Conservation (phyloP, 2,888 invertebrate genomes). For the Tetranychus piercei region DNA sequence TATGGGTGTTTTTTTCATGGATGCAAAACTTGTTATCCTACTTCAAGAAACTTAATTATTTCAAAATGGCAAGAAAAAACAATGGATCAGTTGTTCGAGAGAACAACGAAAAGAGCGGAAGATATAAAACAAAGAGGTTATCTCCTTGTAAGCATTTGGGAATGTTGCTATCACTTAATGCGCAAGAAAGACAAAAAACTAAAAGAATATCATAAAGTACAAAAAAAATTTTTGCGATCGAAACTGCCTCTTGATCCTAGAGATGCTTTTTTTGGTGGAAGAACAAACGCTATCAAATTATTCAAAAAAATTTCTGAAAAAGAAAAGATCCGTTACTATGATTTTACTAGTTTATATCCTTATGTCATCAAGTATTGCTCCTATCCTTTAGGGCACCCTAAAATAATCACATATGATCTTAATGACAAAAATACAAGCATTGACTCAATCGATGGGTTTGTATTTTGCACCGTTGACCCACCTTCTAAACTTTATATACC, state of each 20-base stretch:
- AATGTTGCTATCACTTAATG: slow-evolving; percentile 14
- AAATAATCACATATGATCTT: too few species aligned
- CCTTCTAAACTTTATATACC: too few species aligned
- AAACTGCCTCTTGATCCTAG: slow-evolving; percentile 25
- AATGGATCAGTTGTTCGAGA: background rate
- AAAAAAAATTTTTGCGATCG: too few species aligned
- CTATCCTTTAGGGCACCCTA: slow-evolving; percentile 23
- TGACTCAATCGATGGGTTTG: too few species aligned
- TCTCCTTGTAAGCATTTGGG: slow-evolving; percentile 24
- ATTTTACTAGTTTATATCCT: slow-evolving; percentile 29
- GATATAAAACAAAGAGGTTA: slow-evolving; percentile 8
- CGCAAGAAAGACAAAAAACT: background rate
- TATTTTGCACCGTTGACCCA: too few species aligned
- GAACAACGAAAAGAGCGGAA: background rate
- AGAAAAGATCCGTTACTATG: slow-evolving; percentile 27
- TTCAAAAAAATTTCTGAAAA: slow-evolving; percentile 23
- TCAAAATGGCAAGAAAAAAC: background rate
- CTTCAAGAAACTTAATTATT: background rate
- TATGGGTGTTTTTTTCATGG: slow-evolving; percentile 26
- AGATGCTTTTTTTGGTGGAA: slow-evolving; percentile 29
- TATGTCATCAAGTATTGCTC: slow-evolving; percentile 27
- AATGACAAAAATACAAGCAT: too few species aligned
- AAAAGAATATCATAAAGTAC: too few species aligned
- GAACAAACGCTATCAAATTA: slow-evolving; percentile 28
- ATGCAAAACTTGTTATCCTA: slow-evolving; percentile 16